Evolutionary conservation across 2,888 invertebrate genomes (phyloP).

Genomic region (Aradus depressus): DNA sequence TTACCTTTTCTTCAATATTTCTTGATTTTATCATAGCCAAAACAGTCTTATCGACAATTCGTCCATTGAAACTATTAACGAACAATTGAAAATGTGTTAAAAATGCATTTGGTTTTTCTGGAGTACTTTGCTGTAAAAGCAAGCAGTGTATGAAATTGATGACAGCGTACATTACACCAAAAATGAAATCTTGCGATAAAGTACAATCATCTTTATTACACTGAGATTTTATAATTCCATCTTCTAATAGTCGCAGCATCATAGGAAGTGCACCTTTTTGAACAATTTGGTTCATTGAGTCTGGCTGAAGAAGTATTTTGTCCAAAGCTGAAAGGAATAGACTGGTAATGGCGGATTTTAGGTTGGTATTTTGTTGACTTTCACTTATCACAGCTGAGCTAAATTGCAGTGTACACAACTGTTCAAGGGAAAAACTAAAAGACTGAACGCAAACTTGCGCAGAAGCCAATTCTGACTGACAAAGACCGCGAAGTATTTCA

Average conservation of each 20-base stretch:
- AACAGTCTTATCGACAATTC: constrained; percentile 45
- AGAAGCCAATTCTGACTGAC: constrained; percentile 16
- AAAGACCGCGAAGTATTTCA: constrained; percentile 34
- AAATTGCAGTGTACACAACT: constrained; percentile 49
- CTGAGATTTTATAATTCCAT: constrained; percentile 37
- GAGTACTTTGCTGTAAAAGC: constrained; percentile 44
- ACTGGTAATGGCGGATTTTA: constrained; percentile 47
- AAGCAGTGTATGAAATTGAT: constrained; percentile 49
- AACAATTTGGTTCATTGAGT: constrained; percentile 42
- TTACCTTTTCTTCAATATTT: constrained; percentile 37
- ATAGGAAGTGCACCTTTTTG: constrained; percentile 51
- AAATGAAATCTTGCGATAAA: constrained; percentile 47
- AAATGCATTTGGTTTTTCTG: constrained; percentile 46
- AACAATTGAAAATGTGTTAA: constrained; percentile 48
- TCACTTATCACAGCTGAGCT: constrained; percentile 36
- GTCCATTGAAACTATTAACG: constrained; percentile 47
- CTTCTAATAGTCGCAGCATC: constrained; percentile 48
- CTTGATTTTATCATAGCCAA: constrained; percentile 45
- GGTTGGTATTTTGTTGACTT: constrained; percentile 39
- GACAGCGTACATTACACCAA: constrained; percentile 47
- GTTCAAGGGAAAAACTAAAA: constrained; percentile 48
- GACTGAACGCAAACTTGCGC: constrained; percentile 10
- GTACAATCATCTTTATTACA: constrained; percentile 36
- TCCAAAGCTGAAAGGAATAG: constrained; percentile 48
- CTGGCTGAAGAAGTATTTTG: constrained; percentile 38